phyloP scores from a whole-genome alignment of 2,888 invertebrate genomes.

The Lochmaea crataegi region DNA sequence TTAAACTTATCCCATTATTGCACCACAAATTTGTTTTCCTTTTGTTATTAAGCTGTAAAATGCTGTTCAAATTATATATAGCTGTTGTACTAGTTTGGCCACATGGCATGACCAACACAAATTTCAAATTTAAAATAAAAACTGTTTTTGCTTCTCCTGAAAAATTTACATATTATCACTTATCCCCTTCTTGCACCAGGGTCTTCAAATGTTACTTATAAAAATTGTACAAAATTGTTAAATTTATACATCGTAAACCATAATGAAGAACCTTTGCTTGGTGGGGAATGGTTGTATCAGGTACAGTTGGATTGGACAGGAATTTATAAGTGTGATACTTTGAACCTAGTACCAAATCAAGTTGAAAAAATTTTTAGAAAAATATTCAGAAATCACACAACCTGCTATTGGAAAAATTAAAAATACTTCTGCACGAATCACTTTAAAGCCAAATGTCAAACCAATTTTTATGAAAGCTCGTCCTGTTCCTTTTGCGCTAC shows the following conservation, averaged over 20 bases:
- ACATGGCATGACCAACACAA: no score
- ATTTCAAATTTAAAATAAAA: no score
- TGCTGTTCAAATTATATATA: no score
- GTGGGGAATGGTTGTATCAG: background rate
- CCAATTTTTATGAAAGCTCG: constrained; percentile 35
- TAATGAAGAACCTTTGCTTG: constrained; percentile 5
- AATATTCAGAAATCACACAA: background rate
- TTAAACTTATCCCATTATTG: no score
- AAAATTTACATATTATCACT: no score
- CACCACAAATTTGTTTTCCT: no score
- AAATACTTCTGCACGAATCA: background rate
- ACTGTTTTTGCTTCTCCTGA: no score
- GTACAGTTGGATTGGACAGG: background rate
- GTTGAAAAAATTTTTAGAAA: background rate
- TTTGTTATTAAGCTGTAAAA: no score
- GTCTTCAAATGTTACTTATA: background rate
- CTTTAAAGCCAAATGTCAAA: background rate
- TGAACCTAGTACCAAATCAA: background rate
- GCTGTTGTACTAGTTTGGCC: no score
- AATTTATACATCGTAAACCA: background rate
- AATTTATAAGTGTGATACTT: background rate
- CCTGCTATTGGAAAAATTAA: constrained; percentile 18
- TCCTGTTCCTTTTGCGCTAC: constrained; percentile 10
- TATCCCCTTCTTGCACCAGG: no score
- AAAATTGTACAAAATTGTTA: background rate